phyloP scores from a whole-genome alignment of 2,113 vertebrate genomes.

The Sigmodon hispidus region DNA sequence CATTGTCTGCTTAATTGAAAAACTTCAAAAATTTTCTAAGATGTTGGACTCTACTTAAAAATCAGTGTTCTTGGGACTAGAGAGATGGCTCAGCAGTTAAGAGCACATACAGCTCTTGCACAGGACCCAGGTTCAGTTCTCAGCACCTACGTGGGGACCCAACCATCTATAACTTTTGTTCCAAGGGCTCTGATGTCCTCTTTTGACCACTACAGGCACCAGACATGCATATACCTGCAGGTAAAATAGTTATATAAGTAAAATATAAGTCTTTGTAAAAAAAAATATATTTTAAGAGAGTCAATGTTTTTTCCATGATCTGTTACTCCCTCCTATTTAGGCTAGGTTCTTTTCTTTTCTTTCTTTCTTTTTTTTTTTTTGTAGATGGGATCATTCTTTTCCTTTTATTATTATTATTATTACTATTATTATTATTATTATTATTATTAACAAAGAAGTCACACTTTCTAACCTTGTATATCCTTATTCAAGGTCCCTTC shows the following conservation, averaged over 20 bases:
- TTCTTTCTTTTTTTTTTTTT: too few species aligned
- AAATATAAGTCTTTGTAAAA: background rate
- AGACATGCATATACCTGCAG: background rate
- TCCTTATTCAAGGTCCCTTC: too few species aligned
- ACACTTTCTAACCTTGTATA: too few species aligned
- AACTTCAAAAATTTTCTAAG: background rate
- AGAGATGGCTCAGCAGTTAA: background rate
- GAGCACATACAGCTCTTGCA: background rate
- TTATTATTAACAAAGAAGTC: too few species aligned
- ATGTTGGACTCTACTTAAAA: background rate
- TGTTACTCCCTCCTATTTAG: background rate
- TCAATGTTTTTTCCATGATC: background rate
- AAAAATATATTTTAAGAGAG: background rate
- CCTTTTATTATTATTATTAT: too few species aligned
- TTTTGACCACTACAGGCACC: background rate
- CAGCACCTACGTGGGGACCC: background rate
- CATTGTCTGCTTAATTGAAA: background rate
- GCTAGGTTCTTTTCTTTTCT: too few species aligned
- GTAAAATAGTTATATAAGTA: background rate
- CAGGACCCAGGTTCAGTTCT: background rate
- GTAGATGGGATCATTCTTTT: too few species aligned
- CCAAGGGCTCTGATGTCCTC: background rate
- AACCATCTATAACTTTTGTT: background rate
- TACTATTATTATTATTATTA: too few species aligned
- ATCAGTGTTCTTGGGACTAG: background rate